A percentile compares a stretch with the other conserved stretches of the same genome.
Conservation (phyloP, 1,140 invertebrate species). For the Drosophila mojavensis region DNA sequence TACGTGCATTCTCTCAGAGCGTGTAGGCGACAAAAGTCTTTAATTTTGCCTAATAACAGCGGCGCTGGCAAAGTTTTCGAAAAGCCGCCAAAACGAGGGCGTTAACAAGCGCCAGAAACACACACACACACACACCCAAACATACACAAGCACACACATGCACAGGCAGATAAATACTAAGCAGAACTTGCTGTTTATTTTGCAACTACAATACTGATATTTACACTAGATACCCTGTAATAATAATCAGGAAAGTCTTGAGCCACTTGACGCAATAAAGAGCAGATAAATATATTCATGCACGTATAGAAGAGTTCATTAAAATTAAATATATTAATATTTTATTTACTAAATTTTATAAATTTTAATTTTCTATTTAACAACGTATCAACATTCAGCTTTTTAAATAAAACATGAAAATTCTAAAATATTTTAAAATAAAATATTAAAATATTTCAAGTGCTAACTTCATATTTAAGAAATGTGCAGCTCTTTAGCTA, state of each 20-base stretch:
- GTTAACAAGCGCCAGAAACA: slow-evolving; percentile 78
- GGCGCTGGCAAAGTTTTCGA: slow-evolving; percentile 64
- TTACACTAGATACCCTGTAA: slow-evolving; percentile 25
- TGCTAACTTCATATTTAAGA: too few relatives aligned
- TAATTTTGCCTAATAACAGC: slow-evolving; percentile 77
- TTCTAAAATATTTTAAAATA: too few relatives aligned
- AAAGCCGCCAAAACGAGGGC: slow-evolving; percentile 79
- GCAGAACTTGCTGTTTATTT: slow-evolving; percentile 41
- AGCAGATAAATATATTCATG: too few relatives aligned
- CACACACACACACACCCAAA: slow-evolving; percentile 35
- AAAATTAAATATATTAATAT: too few relatives aligned
- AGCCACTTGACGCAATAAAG: too few relatives aligned
- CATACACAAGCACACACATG: slow-evolving; percentile 27
- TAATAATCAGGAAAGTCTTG: neutral
- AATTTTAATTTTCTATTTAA: too few relatives aligned
- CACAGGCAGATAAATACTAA: slow-evolving; percentile 14
- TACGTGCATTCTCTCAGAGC: slow-evolving; percentile 50
- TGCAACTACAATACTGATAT: slow-evolving; percentile 32
- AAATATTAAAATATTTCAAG: too few relatives aligned
- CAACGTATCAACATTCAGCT: too few relatives aligned
- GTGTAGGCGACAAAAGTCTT: slow-evolving; percentile 75
- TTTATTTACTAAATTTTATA: too few relatives aligned
- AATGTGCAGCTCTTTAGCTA: too few relatives aligned
- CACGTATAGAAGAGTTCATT: too few relatives aligned
- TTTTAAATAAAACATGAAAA: too few relatives aligned